Evolutionary conservation across 2,888 invertebrate species (phyloP).

Genomic region (Euplagia quadripunctaria): DNA sequence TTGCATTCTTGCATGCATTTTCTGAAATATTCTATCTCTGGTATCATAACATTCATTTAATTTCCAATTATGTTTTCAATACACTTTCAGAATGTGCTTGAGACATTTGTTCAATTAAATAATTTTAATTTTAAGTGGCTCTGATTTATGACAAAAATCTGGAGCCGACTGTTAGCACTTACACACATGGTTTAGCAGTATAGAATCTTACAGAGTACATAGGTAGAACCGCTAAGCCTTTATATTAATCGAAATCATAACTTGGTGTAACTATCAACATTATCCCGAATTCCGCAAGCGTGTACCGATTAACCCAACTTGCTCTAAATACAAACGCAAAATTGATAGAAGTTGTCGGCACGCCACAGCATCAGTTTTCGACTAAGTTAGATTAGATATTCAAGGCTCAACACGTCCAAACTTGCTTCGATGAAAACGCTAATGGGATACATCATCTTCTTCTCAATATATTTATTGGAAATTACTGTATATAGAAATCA

Average conservation of each 20-base stretch:
- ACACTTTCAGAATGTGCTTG: neutral
- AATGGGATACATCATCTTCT: slow-evolving; percentile 31
- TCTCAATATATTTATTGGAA: neutral
- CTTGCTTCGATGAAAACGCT: slow-evolving; percentile 32
- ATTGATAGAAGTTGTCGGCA: slow-evolving; percentile 48
- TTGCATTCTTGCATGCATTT: no score
- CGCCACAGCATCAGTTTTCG: slow-evolving; percentile 39
- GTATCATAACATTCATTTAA: no score
- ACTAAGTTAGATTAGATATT: slow-evolving; percentile 54
- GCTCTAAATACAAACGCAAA: slow-evolving; percentile 49
- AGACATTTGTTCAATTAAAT: neutral
- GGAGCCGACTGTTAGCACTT: neutral
- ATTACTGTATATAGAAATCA: neutral
- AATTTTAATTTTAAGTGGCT: neutral
- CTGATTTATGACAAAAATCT: no score
- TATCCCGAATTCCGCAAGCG: slow-evolving; percentile 40
- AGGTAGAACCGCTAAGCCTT: slow-evolving; percentile 9
- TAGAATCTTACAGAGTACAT: neutral
- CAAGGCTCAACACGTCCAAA: slow-evolving; percentile 39
- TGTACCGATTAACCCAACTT: slow-evolving; percentile 41
- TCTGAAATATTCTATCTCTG: no score
- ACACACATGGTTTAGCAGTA: neutral
- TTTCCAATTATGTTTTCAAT: no score
- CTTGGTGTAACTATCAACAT: slow-evolving; percentile 41
- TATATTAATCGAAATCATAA: slow-evolving; percentile 24